Base-by-base conservation (phyloP, 1,140 invertebrate genomes). In the Zaprionus nigranus region DNA sequence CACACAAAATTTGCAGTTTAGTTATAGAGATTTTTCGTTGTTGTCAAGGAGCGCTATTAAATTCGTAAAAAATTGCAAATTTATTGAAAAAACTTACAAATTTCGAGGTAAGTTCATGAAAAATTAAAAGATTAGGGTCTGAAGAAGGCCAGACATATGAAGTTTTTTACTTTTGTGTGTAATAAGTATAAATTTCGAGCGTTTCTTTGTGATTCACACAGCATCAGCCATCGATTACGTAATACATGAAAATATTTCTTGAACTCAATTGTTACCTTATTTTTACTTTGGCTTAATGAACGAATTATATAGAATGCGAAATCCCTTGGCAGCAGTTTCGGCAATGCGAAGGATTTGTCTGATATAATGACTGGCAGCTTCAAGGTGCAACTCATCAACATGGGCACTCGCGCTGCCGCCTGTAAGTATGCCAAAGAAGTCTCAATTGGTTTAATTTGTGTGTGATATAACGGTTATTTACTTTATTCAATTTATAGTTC, bases 391-490 rank as follows among this genome's bases (percentile, higher is more conserved):
- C 94, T 95, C 86, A 94, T 95, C 93, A 96, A 96, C 93, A 96
- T 96, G 95, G 95, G 95, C 93, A 96, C 95, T 82, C 94, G 95
- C 93, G 95, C 95, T 92, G 95, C 95, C 93, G 95, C 95, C 93
- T 96, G 95, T 96, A 94, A 95, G 95, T 94, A 92, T 88, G 76
- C 72, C 75, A 71, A 38, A 83, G 24, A 69, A 79, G 88, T 91
- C 83, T 90, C 78, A 62, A 20, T 6, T 40, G n/a, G 17, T 5
- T 46, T 6, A 40, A 51, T 15, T 71, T 17, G 4, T 17, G 24
- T 11, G 22, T 28, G 15, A 13, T 26, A 9, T n/a, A n/a, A n/a
- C 12, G 34, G 9, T 17, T 30, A 43, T 60, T 13, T 6, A 15
- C 36, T 70, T 20, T 53, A 22, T 11, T 1, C n/a, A n/a, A 9